phyloP scores from a whole-genome alignment of 2,113 vertebrate genomes.

The Myodes glareolus region DNA sequence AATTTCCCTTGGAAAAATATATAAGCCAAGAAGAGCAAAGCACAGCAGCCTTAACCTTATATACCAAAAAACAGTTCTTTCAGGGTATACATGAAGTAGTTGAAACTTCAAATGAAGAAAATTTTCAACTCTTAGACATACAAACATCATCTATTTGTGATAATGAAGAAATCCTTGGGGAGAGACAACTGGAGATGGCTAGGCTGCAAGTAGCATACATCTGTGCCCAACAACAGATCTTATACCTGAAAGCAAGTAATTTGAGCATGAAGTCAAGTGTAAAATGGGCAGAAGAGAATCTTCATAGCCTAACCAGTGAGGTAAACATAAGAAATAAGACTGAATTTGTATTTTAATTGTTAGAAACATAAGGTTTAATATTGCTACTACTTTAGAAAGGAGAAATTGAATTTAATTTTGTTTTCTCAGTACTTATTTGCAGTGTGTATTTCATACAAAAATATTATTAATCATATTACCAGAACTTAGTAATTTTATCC shows the following conservation, averaged over 20 bases:
- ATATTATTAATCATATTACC: neutral
- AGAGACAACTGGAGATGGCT: slow-evolving; percentile 87
- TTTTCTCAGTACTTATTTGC: slow-evolving; percentile 1
- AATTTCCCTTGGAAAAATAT: slow-evolving; percentile 89
- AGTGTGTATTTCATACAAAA: neutral
- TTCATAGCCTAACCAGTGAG: slow-evolving; percentile 75
- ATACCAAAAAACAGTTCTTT: slow-evolving; percentile 88
- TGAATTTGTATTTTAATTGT: neutral
- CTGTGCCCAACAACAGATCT: slow-evolving; percentile 89
- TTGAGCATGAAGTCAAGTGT: slow-evolving; percentile 85
- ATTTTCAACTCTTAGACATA: slow-evolving; percentile 87
- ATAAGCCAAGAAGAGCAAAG: slow-evolving; percentile 91
- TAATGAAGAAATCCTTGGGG: slow-evolving; percentile 71
- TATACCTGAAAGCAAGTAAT: slow-evolving; percentile 89
- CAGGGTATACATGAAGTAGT: slow-evolving; percentile 85
- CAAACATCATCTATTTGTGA: slow-evolving; percentile 77
- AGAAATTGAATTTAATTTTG: neutral
- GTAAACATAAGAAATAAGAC: slow-evolving; percentile 78
- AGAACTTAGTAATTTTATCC: slow-evolving; percentile 18
- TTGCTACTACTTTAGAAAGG: neutral
- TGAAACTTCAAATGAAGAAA: slow-evolving; percentile 87
- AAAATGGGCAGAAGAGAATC: slow-evolving; percentile 87
- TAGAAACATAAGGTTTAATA: neutral
- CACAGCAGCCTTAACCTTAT: slow-evolving; percentile 88
- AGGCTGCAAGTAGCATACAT: slow-evolving; percentile 90